A percentile compares a stretch with the other conserved stretches of the same genome.
These are phyloP conservation scores for Drosophila triauraria DNA, from an alignment of 1,140 invertebrate species.

Conservation along the genomic window DNA sequence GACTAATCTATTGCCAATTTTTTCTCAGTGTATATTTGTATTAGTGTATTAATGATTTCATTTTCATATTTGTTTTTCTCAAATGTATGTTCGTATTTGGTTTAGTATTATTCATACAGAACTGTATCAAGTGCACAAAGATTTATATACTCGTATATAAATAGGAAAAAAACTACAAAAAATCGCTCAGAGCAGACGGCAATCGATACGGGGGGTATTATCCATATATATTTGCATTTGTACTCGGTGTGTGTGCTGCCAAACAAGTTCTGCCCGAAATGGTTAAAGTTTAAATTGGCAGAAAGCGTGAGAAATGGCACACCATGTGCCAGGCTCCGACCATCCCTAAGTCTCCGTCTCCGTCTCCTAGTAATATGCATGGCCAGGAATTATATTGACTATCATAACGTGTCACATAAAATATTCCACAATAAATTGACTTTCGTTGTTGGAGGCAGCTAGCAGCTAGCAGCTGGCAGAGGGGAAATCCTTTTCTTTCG, in stretches of 20 bases:
- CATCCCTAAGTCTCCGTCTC: slow-evolving; percentile 14
- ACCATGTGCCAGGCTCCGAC: slow-evolving; percentile 51
- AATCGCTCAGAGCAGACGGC: slow-evolving; percentile 61
- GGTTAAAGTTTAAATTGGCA: slow-evolving; percentile 68
- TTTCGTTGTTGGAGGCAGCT: slow-evolving; percentile 65
- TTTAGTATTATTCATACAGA: slow-evolving; percentile 68
- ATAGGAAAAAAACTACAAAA: slow-evolving; percentile 57
- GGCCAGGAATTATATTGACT: slow-evolving; percentile 76
- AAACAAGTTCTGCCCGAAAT: slow-evolving; percentile 70
- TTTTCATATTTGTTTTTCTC: slow-evolving; percentile 22
- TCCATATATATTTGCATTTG: slow-evolving; percentile 18
- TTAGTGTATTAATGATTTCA: slow-evolving; percentile 70
- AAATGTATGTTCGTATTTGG: slow-evolving; percentile 55
- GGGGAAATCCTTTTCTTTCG: slow-evolving; percentile 40
- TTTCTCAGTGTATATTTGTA: slow-evolving; percentile 84
- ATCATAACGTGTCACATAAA: slow-evolving; percentile 83
- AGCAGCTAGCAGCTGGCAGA: slow-evolving; percentile 10
- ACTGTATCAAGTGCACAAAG: slow-evolving; percentile 66
- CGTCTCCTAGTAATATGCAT: slow-evolving; percentile 48
- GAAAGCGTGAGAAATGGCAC: slow-evolving; percentile 70
- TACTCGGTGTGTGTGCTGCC: not conserved
- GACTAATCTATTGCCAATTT: slow-evolving; percentile 85
- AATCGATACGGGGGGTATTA: slow-evolving; percentile 16
- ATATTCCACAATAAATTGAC: slow-evolving; percentile 83
- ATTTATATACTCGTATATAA: slow-evolving; percentile 45